phyloP scores from a whole-genome alignment of 2,113 vertebrate genomes.

The Clarias batrachus region DNA sequence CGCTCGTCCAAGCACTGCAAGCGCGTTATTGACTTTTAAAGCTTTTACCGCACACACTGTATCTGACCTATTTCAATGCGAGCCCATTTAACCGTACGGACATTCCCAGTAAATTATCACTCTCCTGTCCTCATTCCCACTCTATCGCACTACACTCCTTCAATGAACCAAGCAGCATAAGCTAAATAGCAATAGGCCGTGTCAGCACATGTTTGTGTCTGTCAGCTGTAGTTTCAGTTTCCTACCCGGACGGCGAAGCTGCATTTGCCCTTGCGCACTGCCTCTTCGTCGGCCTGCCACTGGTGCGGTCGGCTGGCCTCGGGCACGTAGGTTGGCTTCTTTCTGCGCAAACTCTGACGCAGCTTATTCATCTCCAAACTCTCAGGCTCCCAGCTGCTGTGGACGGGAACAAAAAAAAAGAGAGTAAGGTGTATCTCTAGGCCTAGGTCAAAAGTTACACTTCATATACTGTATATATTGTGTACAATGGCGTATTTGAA shows the following conservation, averaged over 20 bases:
- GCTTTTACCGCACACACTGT: conserved; percentile 43
- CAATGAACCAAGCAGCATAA: not conserved
- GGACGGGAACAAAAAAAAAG: conserved; percentile 26
- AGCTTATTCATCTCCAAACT: conserved; percentile 92
- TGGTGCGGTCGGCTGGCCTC: conserved; percentile 90
- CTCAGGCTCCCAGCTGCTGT: conserved; percentile 74
- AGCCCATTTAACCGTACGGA: conserved; percentile 42
- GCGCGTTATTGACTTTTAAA: conserved; percentile 43
- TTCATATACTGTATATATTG: not conserved
- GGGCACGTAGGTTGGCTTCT: conserved; percentile 86
- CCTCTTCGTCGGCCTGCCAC: conserved; percentile 90
- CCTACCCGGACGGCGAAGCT: conserved; percentile 87
- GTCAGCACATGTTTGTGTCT: not conserved
- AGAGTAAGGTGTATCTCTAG: not conserved
- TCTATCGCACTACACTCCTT: not conserved
- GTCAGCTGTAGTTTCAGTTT: not conserved
- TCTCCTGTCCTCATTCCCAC: not conserved
- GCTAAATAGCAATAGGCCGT: not conserved
- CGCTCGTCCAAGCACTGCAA: conserved; percentile 16
- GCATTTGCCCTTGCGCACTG: conserved; percentile 87
- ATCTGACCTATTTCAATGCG: conserved; percentile 28
- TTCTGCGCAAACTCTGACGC: conserved; percentile 87
- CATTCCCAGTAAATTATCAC: conserved; percentile 48
- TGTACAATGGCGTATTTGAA: not conserved
- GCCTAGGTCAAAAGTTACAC: not conserved